Evolutionary conservation across 2,888 invertebrate genomes (phyloP).

Genomic region (Ectemnius lituratus): DNA sequence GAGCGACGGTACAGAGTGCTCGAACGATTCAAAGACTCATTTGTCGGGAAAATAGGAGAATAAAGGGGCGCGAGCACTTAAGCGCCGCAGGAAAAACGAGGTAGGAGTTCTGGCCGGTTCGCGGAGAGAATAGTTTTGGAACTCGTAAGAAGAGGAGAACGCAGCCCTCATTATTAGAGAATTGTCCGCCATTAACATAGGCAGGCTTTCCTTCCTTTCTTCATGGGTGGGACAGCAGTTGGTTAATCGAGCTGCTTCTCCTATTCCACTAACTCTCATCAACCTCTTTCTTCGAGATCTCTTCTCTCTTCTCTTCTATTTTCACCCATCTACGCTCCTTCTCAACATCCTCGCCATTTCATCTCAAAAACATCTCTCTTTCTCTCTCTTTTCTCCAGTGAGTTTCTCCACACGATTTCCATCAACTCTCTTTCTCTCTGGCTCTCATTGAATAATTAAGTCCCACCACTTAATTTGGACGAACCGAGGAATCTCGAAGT

Average conservation of each 20-base stretch:
- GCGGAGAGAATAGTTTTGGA: conserved; percentile 20
- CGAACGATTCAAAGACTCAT: background rate
- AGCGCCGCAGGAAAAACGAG: conserved; percentile 21
- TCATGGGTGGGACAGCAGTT: conserved; percentile 23
- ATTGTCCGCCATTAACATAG: conserved; percentile 50
- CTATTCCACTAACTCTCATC: conserved; percentile 13
- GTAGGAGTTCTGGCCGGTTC: conserved; percentile 12
- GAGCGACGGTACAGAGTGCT: background rate
- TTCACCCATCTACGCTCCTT: background rate
- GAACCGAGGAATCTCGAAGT: conserved; percentile 28
- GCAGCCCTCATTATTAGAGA: conserved; percentile 42
- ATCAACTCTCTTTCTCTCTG: conserved; percentile 8
- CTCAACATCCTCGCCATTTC: background rate
- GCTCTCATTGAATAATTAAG: conserved; percentile 54
- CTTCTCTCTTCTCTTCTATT: background rate
- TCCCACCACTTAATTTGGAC: conserved; percentile 44
- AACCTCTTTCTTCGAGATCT: background rate
- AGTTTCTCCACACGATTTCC: conserved; percentile 11
- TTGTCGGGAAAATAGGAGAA: conserved; percentile 21
- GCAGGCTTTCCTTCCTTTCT: conserved; percentile 23
- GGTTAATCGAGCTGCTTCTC: conserved; percentile 43
- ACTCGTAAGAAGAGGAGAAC: conserved; percentile 28
- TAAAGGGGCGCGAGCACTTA: conserved; percentile 30
- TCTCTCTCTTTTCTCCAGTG: conserved; percentile 11
- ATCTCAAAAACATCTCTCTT: background rate